These are phyloP conservation scores for Panopea generosa DNA, from an alignment of 2,888 invertebrate species.

Conservation along the genomic window DNA sequence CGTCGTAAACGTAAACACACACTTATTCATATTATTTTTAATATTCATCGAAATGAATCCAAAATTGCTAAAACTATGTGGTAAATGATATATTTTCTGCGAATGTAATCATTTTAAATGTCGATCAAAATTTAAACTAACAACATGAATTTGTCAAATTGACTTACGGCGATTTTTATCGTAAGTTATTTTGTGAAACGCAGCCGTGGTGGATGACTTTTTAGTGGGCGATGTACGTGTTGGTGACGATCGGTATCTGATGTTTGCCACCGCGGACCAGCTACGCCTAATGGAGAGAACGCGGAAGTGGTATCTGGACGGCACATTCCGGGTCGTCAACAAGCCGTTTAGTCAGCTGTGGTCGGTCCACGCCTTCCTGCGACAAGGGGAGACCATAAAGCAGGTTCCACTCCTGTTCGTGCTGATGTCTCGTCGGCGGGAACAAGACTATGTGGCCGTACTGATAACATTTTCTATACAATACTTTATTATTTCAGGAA, in stretches of 20 bases:
- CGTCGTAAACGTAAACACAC: too few species aligned
- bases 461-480: neutral
- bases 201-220: too few species aligned
- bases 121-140: too few species aligned
- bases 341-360: slow-evolving; percentile 7
- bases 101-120: too few species aligned
- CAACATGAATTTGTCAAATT: too few species aligned
- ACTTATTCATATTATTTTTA: too few species aligned
- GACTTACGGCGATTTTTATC: too few species aligned
- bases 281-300: slow-evolving; percentile 1
- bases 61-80: neutral
- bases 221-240: slow-evolving; percentile 13
- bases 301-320: slow-evolving; percentile 18
- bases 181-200: too few species aligned
- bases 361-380: slow-evolving; percentile 2
- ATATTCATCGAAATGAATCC: too few species aligned
- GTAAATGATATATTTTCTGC: too few species aligned
- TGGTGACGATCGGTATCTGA: slow-evolving; percentile 15
- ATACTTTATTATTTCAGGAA: neutral
- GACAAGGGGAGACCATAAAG: neutral
- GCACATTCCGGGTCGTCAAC: neutral
- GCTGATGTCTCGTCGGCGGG: neutral
- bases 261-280: slow-evolving; percentile 18
- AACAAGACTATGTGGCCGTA: slow-evolving; percentile 10
- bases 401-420: slow-evolving; percentile 8